These are phyloP conservation scores for Nerophis lumbriciformis DNA, from an alignment of 2,113 vertebrate species.

Conservation along the genomic window DNA sequence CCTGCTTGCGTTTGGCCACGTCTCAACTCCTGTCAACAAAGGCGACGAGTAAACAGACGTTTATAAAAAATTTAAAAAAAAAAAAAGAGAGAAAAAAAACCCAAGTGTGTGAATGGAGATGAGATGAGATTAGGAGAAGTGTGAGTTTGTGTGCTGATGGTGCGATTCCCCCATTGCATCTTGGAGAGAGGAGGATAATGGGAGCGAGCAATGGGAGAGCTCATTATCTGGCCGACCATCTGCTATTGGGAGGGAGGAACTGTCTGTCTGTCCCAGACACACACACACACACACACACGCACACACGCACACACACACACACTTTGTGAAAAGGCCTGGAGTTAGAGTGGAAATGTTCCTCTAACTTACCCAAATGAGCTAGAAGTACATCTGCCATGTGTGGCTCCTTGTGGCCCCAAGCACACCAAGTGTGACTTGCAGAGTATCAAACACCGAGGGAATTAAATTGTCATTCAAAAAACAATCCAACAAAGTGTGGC, in stretches of 20 bases:
- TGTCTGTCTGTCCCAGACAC: constrained; percentile 69
- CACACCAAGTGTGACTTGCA: background rate
- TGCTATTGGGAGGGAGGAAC: constrained; percentile 82
- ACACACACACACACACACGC: constrained; percentile 39
- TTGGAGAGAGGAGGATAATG: constrained; percentile 52
- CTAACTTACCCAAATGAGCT: constrained; percentile 39
- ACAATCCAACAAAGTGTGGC: no score
- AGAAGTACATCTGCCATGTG: constrained; percentile 31
- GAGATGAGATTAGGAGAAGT: constrained; percentile 28
- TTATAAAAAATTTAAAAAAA: no score
- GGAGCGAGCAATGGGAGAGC: constrained; percentile 77
- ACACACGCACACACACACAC: constrained; percentile 39
- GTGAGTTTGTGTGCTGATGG: constrained; percentile 32
- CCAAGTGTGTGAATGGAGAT: constrained; percentile 18
- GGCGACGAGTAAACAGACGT: no score
- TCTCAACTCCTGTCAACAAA: constrained; percentile 6
- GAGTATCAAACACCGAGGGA: background rate
- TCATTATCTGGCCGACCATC: constrained; percentile 94
- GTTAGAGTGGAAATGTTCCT: constrained; percentile 36
- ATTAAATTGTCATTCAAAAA: no score
- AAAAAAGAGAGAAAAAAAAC: constrained; percentile 5
- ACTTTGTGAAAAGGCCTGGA: constrained; percentile 47
- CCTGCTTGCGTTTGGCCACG: background rate
- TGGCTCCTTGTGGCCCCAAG: background rate
- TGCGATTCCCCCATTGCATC: constrained; percentile 31